Conservation (phyloP, 1,140 invertebrate species). For the Drosophila elegans region DNA sequence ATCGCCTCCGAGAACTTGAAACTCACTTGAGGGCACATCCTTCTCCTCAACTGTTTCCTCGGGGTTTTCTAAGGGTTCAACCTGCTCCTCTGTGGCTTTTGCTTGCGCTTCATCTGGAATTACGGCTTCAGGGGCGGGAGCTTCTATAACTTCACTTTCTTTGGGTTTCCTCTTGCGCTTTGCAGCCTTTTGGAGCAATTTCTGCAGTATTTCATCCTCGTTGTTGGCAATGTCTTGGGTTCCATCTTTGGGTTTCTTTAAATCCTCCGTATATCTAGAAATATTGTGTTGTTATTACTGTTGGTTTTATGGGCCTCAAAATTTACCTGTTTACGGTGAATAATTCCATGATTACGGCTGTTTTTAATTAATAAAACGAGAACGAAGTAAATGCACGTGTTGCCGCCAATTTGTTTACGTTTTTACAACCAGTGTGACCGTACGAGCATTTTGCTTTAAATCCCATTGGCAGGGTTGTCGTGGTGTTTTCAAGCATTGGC, state of each 20-base stretch:
- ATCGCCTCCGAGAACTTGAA: slow-evolving; percentile 86
- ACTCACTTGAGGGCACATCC: slow-evolving; percentile 63
- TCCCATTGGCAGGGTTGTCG: background rate
- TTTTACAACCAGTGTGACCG: slow-evolving; percentile 44
- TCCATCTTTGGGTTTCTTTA: slow-evolving; percentile 16
- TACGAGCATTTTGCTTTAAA: background rate
- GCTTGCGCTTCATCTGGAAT: slow-evolving; percentile 9
- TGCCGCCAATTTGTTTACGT: slow-evolving; percentile 60
- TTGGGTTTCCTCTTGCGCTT: slow-evolving; percentile 76
- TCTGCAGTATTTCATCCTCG: slow-evolving; percentile 86
- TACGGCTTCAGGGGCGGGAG: slow-evolving; percentile 7
- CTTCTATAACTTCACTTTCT: slow-evolving; percentile 33
- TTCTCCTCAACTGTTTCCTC: background rate
- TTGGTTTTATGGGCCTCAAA: background rate
- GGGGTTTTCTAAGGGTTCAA: background rate
- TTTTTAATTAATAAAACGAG: slow-evolving; percentile 18
- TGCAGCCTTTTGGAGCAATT: slow-evolving; percentile 86
- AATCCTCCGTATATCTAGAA: slow-evolving; percentile 53
- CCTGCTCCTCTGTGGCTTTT: background rate
- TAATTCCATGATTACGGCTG: slow-evolving; percentile 69
- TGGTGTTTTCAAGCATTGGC: background rate
- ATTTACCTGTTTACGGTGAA: slow-evolving; percentile 80
- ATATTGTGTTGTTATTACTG: background rate
- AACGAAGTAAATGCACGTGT: slow-evolving; percentile 55
- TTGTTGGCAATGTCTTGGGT: slow-evolving; percentile 41